These are phyloP conservation scores for Bettongia penicillata DNA, from an alignment of 2,113 vertebrate species.

Conservation along the genomic window DNA sequence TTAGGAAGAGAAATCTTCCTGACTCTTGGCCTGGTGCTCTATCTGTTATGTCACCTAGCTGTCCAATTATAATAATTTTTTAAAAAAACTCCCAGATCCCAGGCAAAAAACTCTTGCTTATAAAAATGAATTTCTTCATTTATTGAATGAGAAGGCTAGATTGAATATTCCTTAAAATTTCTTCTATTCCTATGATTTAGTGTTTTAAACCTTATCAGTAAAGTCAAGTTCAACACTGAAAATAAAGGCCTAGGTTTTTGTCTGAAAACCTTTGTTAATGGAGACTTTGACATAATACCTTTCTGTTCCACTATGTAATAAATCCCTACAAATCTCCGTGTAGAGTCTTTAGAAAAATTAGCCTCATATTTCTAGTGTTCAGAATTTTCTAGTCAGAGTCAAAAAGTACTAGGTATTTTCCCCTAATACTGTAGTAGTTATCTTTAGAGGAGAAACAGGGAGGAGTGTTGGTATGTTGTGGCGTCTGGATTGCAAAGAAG, in stretches of 20 bases:
- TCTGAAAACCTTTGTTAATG: neutral
- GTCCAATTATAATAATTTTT: no score
- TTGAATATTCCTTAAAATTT: neutral
- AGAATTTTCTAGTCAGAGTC: neutral
- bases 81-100: neutral
- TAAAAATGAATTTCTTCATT: neutral
- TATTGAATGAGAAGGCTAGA: neutral
- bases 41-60: no score
- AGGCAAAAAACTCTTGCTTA: neutral
- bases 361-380: neutral
- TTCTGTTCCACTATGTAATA: neutral
- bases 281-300: neutral
- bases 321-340: neutral
- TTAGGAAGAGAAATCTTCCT: no score
- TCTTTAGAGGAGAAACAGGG: neutral
- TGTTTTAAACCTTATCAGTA: neutral
- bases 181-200: neutral
- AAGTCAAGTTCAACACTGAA: neutral
- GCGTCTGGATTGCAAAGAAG: neutral
- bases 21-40: no score
- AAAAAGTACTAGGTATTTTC: neutral
- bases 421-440: neutral
- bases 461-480: neutral
- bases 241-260: neutral
- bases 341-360: neutral